Base-by-base conservation (phyloP, 2,797 vertebrate genomes). In the Octomys mimax region DNA sequence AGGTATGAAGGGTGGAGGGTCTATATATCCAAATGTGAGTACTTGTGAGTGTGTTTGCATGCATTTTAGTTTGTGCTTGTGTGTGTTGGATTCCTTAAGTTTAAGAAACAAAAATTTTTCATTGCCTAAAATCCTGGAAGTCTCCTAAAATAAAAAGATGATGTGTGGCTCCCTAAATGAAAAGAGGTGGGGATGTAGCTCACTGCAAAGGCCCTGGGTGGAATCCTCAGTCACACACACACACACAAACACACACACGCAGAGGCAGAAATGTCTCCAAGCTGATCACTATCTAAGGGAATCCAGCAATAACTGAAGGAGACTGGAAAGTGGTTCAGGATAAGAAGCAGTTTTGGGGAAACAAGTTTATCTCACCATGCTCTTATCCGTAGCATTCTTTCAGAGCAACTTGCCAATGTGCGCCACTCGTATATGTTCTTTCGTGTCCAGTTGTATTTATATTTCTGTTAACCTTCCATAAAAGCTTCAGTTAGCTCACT, bases 11-110 rank as follows among this genome's bases (percentile, higher is more conserved):
- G 39, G 24, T 16, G 57, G 2, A 31, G 2, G 5, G 13, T 83
- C 1, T 96, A 9, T 62, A 36, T 3, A 24, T 80, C 9, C 28
- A 13, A 73, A 75, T n/a, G 11, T 75, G 1, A 31, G 28, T 79
- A 24, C 14, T 6, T 83, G 2, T 66, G 8, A 79, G 1, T 77
- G 33, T 61, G 28, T 80, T 70, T 73, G 11, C n/a, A 11, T 49
- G 13, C 81, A 2, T 26, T 18, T 59, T 26, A 42, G 24, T 61
- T 2, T 93, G 13, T 64, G 0, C 71, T 18, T 95, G 9, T 49
- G 6, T 84, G 6, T 73, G 3, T 87, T 78, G n/a, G 16, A 80
- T 94, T 96, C n/a, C 10, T 91, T 66, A 52, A 95, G 49, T 33
- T 88, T 3, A 87, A 92, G 24, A 10, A 95, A 78, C 42, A 21